A percentile compares a stretch with the other conserved stretches of the same genome.
These are phyloP conservation scores for Calameuta idolon DNA, from an alignment of 2,888 invertebrate species.

Conservation along the genomic window DNA sequence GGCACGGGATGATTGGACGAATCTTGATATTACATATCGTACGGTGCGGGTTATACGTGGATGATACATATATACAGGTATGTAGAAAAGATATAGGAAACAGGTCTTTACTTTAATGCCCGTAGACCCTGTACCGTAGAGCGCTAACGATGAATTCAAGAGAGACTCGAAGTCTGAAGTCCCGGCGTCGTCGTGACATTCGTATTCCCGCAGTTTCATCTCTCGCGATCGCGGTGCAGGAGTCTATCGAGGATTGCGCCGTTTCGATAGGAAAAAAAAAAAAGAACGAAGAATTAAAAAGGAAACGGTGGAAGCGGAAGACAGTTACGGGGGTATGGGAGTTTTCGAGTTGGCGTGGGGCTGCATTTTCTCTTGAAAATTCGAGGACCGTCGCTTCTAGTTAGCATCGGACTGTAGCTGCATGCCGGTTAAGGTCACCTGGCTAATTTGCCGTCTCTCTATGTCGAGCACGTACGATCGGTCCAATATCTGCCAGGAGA, in stretches of 20 bases:
- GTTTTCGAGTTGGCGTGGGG: background rate
- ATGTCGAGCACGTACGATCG: background rate
- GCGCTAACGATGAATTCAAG: background rate
- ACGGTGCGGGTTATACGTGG: background rate
- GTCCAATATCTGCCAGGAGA: background rate
- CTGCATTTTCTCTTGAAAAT: background rate
- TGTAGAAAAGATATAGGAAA: background rate
- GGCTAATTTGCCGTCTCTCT: background rate
- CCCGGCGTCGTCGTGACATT: background rate
- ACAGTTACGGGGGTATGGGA: background rate
- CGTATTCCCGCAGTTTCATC: background rate
- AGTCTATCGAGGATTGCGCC: background rate
- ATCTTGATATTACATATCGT: constrained; percentile 21
- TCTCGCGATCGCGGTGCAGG: background rate
- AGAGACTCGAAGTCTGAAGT: background rate
- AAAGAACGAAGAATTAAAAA: background rate
- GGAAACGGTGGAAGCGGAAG: background rate
- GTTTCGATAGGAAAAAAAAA: background rate
- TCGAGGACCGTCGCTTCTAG: background rate
- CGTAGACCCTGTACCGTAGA: background rate
- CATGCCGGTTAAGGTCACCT: background rate
- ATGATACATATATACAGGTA: background rate
- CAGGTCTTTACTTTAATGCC: background rate
- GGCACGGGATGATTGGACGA: constrained; percentile 32
- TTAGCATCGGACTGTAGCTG: background rate